These are phyloP conservation scores for Zhengitettix transpicula DNA, from an alignment of 2,888 invertebrate genomes.

Conservation along the genomic window DNA sequence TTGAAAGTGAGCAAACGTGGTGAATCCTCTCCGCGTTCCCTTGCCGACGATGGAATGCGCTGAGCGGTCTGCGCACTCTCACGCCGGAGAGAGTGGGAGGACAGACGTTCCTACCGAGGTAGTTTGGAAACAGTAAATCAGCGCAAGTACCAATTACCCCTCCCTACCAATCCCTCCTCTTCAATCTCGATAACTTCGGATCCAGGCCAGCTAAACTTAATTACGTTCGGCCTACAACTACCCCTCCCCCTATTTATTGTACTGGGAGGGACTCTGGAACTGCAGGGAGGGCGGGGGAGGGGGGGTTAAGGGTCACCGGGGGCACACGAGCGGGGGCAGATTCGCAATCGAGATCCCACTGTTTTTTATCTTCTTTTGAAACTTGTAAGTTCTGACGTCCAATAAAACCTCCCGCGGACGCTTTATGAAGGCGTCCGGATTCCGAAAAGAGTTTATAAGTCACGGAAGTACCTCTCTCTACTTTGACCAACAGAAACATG, in stretches of 20 bases:
- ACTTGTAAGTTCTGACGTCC: no score
- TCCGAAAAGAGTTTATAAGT: no score
- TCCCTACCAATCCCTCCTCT: slow-evolving; percentile 1
- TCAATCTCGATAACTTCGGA: background rate
- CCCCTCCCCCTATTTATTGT: background rate
- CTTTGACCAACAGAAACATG: no score
- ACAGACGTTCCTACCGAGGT: background rate
- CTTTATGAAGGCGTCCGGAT: no score
- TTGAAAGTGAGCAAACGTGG: no score
- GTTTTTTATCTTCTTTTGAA: no score
- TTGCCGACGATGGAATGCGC: no score
- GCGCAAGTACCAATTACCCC: slow-evolving; percentile 9
- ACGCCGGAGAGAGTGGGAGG: no score
- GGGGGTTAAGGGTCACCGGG: background rate
- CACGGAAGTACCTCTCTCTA: no score
- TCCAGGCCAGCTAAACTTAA: slow-evolving; percentile 6
- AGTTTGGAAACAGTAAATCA: slow-evolving; percentile 7
- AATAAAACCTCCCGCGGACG: no score
- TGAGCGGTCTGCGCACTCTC: no score
- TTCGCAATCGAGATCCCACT: background rate
- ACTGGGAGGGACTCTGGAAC: background rate
- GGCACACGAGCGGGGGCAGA: background rate
- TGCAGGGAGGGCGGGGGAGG: background rate
- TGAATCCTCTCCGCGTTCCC: no score
- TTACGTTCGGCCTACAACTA: background rate